Conservation (phyloP, 2,888 invertebrate species). For the Caenorhabditis auriculariae region DNA sequence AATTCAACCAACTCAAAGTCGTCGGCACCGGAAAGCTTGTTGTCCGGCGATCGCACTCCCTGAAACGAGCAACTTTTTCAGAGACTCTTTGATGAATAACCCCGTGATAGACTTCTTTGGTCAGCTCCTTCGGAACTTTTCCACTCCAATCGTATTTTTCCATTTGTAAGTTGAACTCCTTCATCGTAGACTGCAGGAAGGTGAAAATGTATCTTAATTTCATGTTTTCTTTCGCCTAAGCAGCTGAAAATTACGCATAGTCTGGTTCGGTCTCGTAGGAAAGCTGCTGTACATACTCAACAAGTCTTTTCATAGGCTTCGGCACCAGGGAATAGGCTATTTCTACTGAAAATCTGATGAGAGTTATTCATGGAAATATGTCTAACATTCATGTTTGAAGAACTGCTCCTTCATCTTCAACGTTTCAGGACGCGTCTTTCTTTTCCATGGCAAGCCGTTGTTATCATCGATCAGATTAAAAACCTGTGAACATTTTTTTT, state of each 20-base stretch:
- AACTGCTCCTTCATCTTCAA: neutral
- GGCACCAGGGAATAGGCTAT: neutral
- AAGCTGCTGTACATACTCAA: neutral
- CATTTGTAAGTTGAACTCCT: neutral
- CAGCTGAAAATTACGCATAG: neutral
- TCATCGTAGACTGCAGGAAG: neutral
- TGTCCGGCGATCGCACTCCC: no score
- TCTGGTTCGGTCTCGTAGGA: conserved; percentile 3
- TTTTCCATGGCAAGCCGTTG: neutral
- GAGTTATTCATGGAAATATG: neutral
- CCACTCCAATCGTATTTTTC: conserved; percentile 4
- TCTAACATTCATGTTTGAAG: neutral
- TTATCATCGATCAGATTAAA: conserved; percentile 2
- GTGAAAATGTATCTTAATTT: neutral
- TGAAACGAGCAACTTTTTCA: no score
- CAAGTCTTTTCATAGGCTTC: neutral
- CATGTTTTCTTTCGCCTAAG: neutral
- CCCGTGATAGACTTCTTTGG: no score
- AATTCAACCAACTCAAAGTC: neutral
- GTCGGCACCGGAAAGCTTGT: neutral
- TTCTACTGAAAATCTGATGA: neutral
- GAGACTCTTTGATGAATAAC: no score
- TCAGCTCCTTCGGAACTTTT: neutral
- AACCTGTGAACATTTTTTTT: neutral
- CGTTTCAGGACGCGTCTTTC: neutral